phyloP scores from a whole-genome alignment of 1,140 invertebrate species.

The Chironomus tepperi region DNA sequence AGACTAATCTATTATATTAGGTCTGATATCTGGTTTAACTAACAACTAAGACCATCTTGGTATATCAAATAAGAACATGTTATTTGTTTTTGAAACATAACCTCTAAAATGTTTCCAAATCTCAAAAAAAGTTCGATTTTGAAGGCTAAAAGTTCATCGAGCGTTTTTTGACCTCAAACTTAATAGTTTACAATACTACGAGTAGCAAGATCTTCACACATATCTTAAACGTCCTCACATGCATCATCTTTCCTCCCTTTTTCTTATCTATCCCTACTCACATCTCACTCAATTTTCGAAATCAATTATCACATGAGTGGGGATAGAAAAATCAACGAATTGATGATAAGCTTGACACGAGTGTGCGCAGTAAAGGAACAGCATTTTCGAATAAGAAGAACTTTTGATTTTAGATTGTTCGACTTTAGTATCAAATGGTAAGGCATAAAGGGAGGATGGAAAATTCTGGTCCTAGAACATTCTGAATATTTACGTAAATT shows the following conservation, averaged over 20 bases:
- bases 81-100: no score
- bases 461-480: neutral
- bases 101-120: no score
- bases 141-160: no score
- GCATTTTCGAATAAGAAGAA: neutral
- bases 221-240: neutral
- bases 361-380: neutral
- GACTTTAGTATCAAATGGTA: neutral
- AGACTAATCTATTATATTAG: no score
- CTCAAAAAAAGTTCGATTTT: no score
- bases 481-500: neutral
- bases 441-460: neutral
- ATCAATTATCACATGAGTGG: neutral
- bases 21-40: no score
- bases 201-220: no score
- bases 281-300: neutral
- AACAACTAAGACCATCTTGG: no score
- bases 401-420: neutral
- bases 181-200: no score
- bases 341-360: neutral
- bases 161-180: no score
- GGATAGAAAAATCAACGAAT: constrained; percentile 2
- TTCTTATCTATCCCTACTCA: neutral
- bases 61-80: no score
- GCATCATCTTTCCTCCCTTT: neutral